Conservation (phyloP, 2,797 vertebrate species). For the Cetoscarus ocellatus region DNA sequence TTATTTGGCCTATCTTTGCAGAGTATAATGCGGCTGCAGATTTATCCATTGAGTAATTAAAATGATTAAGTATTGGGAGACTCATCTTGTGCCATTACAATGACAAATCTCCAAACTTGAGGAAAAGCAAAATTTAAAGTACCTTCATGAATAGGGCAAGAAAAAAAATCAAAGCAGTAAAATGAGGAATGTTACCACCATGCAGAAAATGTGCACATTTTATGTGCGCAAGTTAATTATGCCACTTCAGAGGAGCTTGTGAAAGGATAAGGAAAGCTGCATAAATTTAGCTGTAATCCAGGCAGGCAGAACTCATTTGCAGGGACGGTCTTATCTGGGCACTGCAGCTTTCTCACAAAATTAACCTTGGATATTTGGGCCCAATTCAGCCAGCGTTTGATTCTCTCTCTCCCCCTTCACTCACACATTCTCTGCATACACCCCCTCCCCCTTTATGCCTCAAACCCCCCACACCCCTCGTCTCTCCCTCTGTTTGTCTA, state of each 20-base stretch:
- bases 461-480: constrained; percentile 18
- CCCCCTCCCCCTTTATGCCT: constrained; percentile 72
- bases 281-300: constrained; percentile 99
- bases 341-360: constrained; percentile 99
- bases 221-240: constrained; percentile 99
- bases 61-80: constrained; percentile 67
- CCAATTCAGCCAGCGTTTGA: constrained; percentile 99
- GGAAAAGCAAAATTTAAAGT: constrained; percentile 87
- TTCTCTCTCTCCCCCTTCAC: constrained; percentile 83
- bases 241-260: constrained; percentile 99
- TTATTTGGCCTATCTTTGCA: constrained; percentile 53
- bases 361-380: constrained; percentile 99
- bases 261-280: constrained; percentile 99
- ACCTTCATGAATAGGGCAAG: constrained; percentile 88
- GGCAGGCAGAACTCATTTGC: constrained; percentile 99
- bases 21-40: constrained; percentile 56
- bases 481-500: constrained; percentile 43
- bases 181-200: constrained; percentile 97
- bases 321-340: constrained; percentile 98
- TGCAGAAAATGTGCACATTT: constrained; percentile 99
- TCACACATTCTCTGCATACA: constrained; percentile 60
- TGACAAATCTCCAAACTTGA: constrained; percentile 80
- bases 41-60: constrained; percentile 64
- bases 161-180: constrained; percentile 89
- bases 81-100: constrained; percentile 80